A percentile compares a stretch with the other conserved stretches of the same genome.
Evolutionary conservation across 2,797 vertebrate genomes (phyloP).

Genomic region (Periophthalmus magnuspinnatus): DNA sequence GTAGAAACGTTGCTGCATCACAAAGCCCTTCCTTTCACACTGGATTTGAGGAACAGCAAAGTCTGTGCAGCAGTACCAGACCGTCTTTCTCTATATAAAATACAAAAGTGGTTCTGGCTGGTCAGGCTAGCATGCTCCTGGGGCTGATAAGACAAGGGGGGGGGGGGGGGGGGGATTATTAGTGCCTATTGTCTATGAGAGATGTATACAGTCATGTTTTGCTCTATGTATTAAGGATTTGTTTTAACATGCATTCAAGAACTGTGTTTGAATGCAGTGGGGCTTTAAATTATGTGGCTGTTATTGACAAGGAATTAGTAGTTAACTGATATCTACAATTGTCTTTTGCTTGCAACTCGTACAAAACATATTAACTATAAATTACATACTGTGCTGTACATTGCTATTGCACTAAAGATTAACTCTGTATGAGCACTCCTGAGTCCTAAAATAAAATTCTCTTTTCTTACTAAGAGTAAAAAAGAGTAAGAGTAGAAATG

Average conservation of each 20-base stretch:
- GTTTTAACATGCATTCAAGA: background rate
- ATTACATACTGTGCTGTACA: background rate
- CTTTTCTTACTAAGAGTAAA: no score
- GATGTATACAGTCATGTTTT: background rate
- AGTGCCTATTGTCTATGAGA: constrained; percentile 7
- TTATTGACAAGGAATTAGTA: background rate
- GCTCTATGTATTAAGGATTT: background rate
- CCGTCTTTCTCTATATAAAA: background rate
- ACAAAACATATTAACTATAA: background rate
- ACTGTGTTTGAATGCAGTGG: background rate
- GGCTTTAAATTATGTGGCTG: constrained; percentile 43
- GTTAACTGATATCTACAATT: background rate
- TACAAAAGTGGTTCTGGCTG: background rate
- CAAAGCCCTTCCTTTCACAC: no score
- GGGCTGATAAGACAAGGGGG: background rate
- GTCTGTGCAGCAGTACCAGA: background rate
- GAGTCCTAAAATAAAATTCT: background rate
- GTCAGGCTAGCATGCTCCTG: background rate
- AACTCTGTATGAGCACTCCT: background rate
- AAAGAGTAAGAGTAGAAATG: no score
- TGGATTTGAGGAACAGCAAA: background rate
- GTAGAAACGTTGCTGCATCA: no score
- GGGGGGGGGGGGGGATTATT: background rate
- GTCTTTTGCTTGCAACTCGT: background rate
- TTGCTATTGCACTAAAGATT: no score